Evolutionary conservation across 1,140 invertebrate genomes (phyloP), one percentile per base, ranked within the genome.

Genomic region (Mactra quadrangularis): DNA sequence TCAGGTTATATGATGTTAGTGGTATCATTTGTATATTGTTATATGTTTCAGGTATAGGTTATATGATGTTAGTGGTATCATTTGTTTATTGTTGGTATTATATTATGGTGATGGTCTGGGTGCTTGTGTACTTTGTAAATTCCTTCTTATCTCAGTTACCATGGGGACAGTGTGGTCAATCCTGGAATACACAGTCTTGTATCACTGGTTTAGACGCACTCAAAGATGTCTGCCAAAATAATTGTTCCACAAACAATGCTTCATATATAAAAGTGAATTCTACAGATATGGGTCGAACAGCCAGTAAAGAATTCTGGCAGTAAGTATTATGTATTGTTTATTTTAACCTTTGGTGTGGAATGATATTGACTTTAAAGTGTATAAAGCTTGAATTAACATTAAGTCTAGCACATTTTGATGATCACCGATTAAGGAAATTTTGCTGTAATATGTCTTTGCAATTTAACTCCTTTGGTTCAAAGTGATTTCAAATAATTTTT

Each of bases 91-190:
- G 82, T 19, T 87, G 87, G 87, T 87, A 87, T 38, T 87, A 87
- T 25, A 87, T 87, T 7, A 86, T 84, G 38, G 85, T 99, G 89
- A 97, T 99, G 74, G 97, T 97, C 15, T 99, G 98, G 97, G 97
- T 97, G 0, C 95, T 99, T 3, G 99, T 98, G 92, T 99, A 98
- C 84, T 93, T 95, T 97, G 82, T 95, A 71, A 88, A 87, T 27
- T 93, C 93, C 7, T 90, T 91, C 79, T 55, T 31, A 11, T n/a
- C 75, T 83, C 95, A 93, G 92, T 94, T 99, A n/a, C 98, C 98
- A 0, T 99, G 98, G 98, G 97, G 96, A 45, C 95, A 95, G 71
- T 99, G 98, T 90, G 94, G 96, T 89, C 98, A 99, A 90, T 89
- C 95, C 17, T 99, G 98, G 97, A 99, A 99, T 92, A 79, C 83